phyloP scores from a whole-genome alignment of 2,888 invertebrate species.

The Chrysolina haemoptera region DNA sequence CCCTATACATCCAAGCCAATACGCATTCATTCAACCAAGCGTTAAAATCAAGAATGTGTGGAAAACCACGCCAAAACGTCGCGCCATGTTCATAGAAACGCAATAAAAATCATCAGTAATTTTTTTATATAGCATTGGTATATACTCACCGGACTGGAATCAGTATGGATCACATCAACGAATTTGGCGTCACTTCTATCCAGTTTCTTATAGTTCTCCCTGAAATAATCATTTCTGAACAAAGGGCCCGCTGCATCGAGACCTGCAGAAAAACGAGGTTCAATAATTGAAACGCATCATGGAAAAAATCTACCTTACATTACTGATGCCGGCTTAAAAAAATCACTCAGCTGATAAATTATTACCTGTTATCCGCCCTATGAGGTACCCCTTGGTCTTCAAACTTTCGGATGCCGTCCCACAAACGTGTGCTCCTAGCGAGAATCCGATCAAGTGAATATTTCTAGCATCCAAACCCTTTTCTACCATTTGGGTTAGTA shows the following conservation, averaged over 20 bases:
- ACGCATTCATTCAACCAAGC: no score
- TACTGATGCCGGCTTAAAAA: no score
- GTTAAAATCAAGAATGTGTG: no score
- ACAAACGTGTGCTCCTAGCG: constrained; percentile 76
- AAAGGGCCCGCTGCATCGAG: constrained; percentile 89
- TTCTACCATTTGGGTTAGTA: constrained; percentile 71
- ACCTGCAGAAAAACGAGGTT: constrained; percentile 70
- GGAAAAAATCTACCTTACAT: no score
- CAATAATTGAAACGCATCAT: no score
- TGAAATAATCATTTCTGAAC: constrained; percentile 74
- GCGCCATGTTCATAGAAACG: no score
- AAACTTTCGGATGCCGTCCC: constrained; percentile 74
- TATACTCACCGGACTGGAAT: constrained; percentile 71
- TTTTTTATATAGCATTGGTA: background rate
- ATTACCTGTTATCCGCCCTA: constrained; percentile 75
- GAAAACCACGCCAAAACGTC: no score
- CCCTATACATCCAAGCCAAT: no score
- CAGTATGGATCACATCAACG: constrained; percentile 81
- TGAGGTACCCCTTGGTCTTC: constrained; percentile 68
- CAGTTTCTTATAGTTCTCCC: constrained; percentile 73
- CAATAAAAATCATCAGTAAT: no score
- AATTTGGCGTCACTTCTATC: constrained; percentile 76
- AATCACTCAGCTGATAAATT: background rate
- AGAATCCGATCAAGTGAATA: constrained; percentile 75
- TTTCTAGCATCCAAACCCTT: constrained; percentile 68